Base-by-base conservation (phyloP, 2,888 invertebrate species). In the Phragmatobia fuliginosa region DNA sequence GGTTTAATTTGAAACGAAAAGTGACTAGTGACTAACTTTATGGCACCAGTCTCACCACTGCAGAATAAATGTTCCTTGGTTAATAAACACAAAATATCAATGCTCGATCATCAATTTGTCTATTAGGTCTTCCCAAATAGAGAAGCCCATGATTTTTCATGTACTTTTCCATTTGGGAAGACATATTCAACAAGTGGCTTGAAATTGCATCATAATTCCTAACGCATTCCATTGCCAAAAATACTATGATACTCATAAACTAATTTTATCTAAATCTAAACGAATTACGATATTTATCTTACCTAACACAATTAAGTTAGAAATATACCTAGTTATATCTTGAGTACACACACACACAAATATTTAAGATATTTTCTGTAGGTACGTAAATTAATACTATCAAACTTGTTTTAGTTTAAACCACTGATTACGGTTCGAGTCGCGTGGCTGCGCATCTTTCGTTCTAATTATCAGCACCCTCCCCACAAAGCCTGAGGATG, bases 401-500 rank as follows among this genome's bases (percentile, higher is more conserved):
- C 68, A 78, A 80, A 78, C 64, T 77, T 84, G 84, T 82, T 82
- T 66, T 87, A 78, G 79, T 85, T 87, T 88, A 76, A 75, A 77
- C 84, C 89, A 70, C 78, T 86, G 85, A 88, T 89, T 88, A 88
- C 86, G 87, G 87, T 87, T 83, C 81, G 83, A 87, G 90, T 87
- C 89, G 90, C 94, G 93, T 94, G 94, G 90, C 89, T 88, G 89
- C 91, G 94, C 94, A 94, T 94, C 92, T 91, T 91, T 88, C 88
- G 87, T 87, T 89, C 92, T 94, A 93, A 94, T 94, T 94, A 94
- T 91, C 89, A 92, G 87, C 89, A 87, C 87, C 87, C 89, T 85
- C 86, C 85, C 88, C 84, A 86, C 88, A 89, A 91, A 88, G 88
- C 90, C 87, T 80, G 79, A 81, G 85, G 85, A 87, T 84, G 83